A percentile compares a stretch with the other conserved stretches of the same genome.
phyloP scores from a whole-genome alignment of 2,113 vertebrate genomes.

The Notothenia coriiceps region DNA sequence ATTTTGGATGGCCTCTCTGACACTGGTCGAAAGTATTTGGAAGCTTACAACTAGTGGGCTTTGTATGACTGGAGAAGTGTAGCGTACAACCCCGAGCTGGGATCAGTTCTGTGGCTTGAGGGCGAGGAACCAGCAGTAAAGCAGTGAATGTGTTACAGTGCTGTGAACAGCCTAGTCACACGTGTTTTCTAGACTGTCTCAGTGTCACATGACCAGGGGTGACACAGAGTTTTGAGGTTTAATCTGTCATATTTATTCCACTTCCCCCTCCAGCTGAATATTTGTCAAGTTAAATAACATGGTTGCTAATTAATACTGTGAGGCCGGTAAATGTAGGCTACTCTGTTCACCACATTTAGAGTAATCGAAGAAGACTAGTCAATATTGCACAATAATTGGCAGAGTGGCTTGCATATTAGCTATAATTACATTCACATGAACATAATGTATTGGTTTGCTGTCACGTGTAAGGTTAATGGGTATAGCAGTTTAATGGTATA shows the following conservation, averaged over 20 bases:
- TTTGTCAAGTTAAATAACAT: slow-evolving; percentile 49
- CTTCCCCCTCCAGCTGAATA: slow-evolving; percentile 20
- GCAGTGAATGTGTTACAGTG: slow-evolving; percentile 64
- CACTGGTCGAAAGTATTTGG: slow-evolving; percentile 63
- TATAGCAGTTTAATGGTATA: slow-evolving; percentile 63
- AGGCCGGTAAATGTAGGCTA: slow-evolving; percentile 32
- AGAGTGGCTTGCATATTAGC: slow-evolving; percentile 73
- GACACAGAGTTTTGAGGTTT: slow-evolving; percentile 48
- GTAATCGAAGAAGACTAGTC: slow-evolving; percentile 71
- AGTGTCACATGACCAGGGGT: slow-evolving; percentile 42
- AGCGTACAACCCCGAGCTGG: slow-evolving; percentile 37
- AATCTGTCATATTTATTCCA: slow-evolving; percentile 13
- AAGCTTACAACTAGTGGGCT: slow-evolving; percentile 49
- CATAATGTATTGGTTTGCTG: slow-evolving; percentile 76
- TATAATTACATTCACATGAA: slow-evolving; percentile 76
- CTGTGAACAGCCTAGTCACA: slow-evolving; percentile 56
- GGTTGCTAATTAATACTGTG: slow-evolving; percentile 55
- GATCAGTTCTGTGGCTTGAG: slow-evolving; percentile 37
- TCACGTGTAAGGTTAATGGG: slow-evolving; percentile 78
- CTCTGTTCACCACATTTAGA: slow-evolving; percentile 38
- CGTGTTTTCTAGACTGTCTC: slow-evolving; percentile 48
- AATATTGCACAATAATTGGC: slow-evolving; percentile 75
- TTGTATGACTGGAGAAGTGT: slow-evolving; percentile 37
- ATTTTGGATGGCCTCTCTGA: slow-evolving; percentile 64
- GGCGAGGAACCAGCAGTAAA: slow-evolving; percentile 55